Evolutionary conservation across 2,797 vertebrate species (phyloP), one percentile per base, ranked within the genome.

Genomic region (Protonibea diacanthus): DNA sequence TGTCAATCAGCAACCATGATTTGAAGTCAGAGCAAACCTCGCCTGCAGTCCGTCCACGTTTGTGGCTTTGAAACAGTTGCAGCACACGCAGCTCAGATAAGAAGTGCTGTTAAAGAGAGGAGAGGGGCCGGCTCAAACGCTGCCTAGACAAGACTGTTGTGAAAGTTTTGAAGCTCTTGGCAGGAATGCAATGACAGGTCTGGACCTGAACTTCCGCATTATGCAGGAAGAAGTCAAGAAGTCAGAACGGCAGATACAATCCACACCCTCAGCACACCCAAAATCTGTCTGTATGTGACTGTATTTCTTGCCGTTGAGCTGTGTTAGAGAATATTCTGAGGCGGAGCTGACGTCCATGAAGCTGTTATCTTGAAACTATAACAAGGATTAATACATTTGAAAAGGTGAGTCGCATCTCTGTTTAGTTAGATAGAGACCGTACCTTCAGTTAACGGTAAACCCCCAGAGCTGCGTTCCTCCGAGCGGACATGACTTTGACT

Each of bases 191-290:
- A 5, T 76, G 65, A 85, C 95, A 95, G 91, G 95, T 93, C 92
- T 78, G 73, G 90, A 93, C 95, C 91, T 95, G 95, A 94, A 93
- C 95, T 96, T 96, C 95, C 95, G 93, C 92, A 86, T 95, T 80
- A 18, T 84, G 83, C 93, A 95, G 94, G 94, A 95, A 94, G 89
- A 81, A 90, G 78, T 64, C 18, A 86, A 86, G 33, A 71, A 91
- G 87, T 80, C 79, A 90, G 72, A 63, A n/a, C 89, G 47, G 55
- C 86, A 88, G 85, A 91, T 86, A 74, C 78, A 78, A 47, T 76
- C 71, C 33, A 56, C 71, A 73, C 33, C 33, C 33, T 58, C 80
- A 82, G 70, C 79, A 89, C 80, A 87, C 81, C 67, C 90, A 9
- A 71, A 51, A 76, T 71, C 78, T 79, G 72, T 73, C 78, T 74